Base-by-base conservation (phyloP, 1,140 invertebrate species). In the Drosophila nikananu region DNA sequence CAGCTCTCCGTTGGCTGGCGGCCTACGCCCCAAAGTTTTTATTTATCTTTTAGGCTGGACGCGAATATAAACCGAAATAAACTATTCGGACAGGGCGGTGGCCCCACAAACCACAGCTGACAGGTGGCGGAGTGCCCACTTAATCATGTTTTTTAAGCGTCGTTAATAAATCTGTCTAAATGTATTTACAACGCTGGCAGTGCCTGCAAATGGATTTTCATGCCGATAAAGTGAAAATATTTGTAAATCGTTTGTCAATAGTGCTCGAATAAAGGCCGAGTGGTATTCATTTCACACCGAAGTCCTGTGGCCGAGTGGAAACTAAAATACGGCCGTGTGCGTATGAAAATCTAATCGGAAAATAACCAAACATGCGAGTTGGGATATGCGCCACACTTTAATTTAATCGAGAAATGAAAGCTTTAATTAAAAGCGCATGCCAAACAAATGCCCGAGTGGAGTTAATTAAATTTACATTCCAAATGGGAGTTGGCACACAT, bases 131-230 rank as follows among this genome's bases (percentile, higher is more conserved):
- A 73, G 55, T 42, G 68, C 37, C 44, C 71, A 74, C 71, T 74
- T 74, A 73, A 74, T 74, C 71, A 73, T 74, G 30, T 41, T 74
- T 73, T 73, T 72, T 52, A 71, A 74, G 46, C 70, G 68, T n/a
- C 71, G 55, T 61, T 74, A 74, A 74, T 74, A 74, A 74, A 74
- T 74, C 55, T 68, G 63, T 66, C 67, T 68, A 71, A 71, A 71
- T 71, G 27, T 71, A 71, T 71, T 71, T 71, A 71, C 67, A 67
- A 19, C n/a, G 32, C 37, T 13, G 5, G 54, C 48, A 49, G 44
- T 41, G 54, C 41, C 62, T 62, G 64, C 66, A 87, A 87, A 80
- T 80, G 80, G 61, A 83, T 83, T 80, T 83, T 35, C 68, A 86
- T 58, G 58, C 25, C 62, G 80, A 70, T 82, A 65, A 76, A 65